Percentiles rank a stretch among this genome's conserved stretches.
These are phyloP conservation scores for Pedionomus torquatus DNA, from an alignment of 2,113 vertebrate genomes.

Conservation along the genomic window DNA sequence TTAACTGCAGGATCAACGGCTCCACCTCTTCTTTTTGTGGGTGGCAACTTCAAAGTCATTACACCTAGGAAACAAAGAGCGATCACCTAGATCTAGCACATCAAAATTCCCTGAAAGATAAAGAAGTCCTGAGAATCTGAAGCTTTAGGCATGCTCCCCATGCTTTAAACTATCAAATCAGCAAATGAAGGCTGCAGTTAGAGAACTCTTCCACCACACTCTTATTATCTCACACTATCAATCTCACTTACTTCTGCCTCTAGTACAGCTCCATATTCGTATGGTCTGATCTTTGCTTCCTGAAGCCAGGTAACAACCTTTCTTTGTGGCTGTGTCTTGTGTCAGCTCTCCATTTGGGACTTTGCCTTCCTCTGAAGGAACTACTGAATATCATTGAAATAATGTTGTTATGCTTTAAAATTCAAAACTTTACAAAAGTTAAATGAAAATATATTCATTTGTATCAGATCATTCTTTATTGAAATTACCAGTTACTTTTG, in stretches of 20 bases:
- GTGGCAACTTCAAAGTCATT: constrained; percentile 89
- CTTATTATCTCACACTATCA: neutral
- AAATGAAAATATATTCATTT: neutral
- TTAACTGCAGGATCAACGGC: constrained; percentile 84
- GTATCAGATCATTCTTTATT: neutral
- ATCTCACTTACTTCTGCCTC: constrained; percentile 83
- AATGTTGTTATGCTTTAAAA: neutral
- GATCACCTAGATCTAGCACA: neutral
- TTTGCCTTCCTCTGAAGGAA: constrained; percentile 57
- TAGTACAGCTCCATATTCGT: constrained; percentile 89
- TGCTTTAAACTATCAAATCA: neutral
- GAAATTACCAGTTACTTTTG: neutral
- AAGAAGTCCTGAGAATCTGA: neutral
- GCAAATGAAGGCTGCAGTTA: neutral
- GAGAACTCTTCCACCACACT: neutral
- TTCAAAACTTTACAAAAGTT: neutral
- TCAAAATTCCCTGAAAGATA: neutral
- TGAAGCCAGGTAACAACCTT: constrained; percentile 86
- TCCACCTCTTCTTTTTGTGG: constrained; percentile 86
- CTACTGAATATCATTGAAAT: neutral
- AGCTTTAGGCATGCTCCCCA: neutral
- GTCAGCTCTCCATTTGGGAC: constrained; percentile 61
- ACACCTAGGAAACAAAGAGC: constrained; percentile 72
- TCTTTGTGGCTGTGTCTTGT: constrained; percentile 51
- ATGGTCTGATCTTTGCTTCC: constrained; percentile 97